These are phyloP conservation scores for Channa maculata DNA, from an alignment of 2,113 vertebrate genomes.

Conservation along the genomic window DNA sequence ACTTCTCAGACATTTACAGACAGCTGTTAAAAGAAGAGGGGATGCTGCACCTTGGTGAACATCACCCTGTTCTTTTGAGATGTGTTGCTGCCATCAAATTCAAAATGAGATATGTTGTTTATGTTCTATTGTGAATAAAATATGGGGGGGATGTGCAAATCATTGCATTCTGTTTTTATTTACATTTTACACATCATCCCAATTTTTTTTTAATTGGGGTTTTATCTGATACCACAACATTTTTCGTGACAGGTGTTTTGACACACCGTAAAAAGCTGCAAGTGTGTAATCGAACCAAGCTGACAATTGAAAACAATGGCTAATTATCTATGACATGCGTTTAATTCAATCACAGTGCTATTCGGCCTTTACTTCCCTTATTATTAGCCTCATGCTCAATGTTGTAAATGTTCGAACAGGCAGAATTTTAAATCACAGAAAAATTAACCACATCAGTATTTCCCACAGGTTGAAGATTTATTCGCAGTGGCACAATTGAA, in stretches of 20 bases:
- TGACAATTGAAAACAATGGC: slow-evolving; percentile 12
- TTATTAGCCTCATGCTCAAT: neutral
- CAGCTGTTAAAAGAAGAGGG: no score
- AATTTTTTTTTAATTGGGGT: no score
- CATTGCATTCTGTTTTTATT: no score
- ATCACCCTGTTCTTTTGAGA: no score
- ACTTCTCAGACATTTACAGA: no score
- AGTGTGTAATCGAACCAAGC: neutral
- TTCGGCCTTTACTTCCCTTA: neutral
- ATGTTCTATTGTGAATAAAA: no score
- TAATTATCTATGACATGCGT: slow-evolving; percentile 15
- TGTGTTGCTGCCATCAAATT: no score
- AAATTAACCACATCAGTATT: neutral
- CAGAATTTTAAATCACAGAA: neutral
- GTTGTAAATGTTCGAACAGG: neutral
- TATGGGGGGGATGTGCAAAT: no score
- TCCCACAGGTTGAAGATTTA: neutral
- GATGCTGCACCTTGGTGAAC: no score
- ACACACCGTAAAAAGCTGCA: neutral
- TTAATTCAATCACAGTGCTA: neutral
- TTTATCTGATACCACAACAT: neutral
- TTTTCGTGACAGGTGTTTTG: neutral
- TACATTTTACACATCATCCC: no score
- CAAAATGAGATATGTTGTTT: no score
- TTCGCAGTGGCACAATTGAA: neutral